Percentiles rank a stretch among this genome's conserved stretches.
Evolutionary conservation across 2,797 vertebrate species (phyloP).

Genomic region (Anabas testudineus): DNA sequence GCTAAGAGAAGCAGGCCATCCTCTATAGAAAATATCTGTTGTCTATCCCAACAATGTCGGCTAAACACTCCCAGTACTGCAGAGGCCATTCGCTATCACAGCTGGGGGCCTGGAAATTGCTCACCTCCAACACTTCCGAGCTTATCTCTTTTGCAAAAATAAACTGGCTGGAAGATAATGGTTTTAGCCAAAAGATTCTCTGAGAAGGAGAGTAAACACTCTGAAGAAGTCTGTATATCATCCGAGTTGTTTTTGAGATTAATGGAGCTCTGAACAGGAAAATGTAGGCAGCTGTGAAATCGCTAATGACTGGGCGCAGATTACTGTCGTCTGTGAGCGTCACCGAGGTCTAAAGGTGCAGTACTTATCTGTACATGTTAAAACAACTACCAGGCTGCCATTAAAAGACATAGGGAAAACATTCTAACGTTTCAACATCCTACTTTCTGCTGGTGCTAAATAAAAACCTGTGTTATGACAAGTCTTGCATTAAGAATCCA

Average conservation of each 20-base stretch:
- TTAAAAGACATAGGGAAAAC: background rate
- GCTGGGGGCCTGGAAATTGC: conserved; percentile 28
- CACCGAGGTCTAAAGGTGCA: conserved; percentile 20
- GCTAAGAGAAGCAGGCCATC: conserved; percentile 26
- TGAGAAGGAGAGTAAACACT: conserved; percentile 25
- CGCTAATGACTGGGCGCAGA: conserved; percentile 30
- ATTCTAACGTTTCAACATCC: background rate
- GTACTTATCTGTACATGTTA: background rate
- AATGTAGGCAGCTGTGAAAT: conserved; percentile 27
- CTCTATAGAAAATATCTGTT: conserved; percentile 33
- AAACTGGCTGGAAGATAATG: conserved; percentile 27
- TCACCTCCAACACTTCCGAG: conserved; percentile 22
- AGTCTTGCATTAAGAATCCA: background rate
- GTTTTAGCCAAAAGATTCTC: conserved; percentile 29
- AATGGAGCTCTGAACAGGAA: conserved; percentile 28
- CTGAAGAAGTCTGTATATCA: background rate
- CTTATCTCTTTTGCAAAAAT: conserved; percentile 32
- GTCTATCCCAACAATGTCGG: conserved; percentile 14
- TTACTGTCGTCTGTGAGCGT: conserved; percentile 27
- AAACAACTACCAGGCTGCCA: background rate
- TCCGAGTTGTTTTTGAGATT: conserved; percentile 28
- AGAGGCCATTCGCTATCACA: conserved; percentile 25
- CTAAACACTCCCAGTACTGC: conserved; percentile 19
- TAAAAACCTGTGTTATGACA: background rate
- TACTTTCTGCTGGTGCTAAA: conserved; percentile 7